phyloP scores from a whole-genome alignment of 2,113 vertebrate genomes.

The Galemys pyrenaicus region DNA sequence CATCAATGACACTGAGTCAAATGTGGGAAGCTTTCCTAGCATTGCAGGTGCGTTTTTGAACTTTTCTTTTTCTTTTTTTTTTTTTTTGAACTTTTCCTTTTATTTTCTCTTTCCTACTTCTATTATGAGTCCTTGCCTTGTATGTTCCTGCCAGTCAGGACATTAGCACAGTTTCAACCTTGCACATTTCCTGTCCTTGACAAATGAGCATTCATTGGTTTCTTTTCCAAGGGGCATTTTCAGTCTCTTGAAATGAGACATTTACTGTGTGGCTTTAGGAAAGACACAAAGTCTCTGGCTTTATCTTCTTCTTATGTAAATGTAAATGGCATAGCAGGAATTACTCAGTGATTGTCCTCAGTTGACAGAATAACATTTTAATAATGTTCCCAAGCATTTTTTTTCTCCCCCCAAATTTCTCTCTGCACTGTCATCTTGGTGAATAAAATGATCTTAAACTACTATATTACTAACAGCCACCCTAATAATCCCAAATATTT shows the following conservation, averaged over 20 bases:
- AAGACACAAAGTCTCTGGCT: slow-evolving; percentile 43
- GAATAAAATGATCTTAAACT: background rate
- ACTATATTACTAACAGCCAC: background rate
- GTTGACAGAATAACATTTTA: background rate
- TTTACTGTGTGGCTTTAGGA: background rate
- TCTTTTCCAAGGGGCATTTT: slow-evolving; percentile 32
- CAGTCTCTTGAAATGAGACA: slow-evolving; percentile 22
- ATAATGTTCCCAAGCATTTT: background rate
- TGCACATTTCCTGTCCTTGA: background rate
- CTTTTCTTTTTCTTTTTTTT: background rate
- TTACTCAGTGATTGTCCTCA: background rate
- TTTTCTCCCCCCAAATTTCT: slow-evolving; percentile 10
- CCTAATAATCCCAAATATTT: background rate
- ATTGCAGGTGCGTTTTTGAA: background rate
- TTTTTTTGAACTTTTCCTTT: background rate
- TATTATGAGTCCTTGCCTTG: background rate
- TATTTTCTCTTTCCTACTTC: background rate
- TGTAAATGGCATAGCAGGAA: background rate
- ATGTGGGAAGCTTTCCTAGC: background rate
- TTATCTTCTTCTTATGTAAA: background rate
- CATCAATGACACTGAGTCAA: background rate
- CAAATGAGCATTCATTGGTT: slow-evolving; percentile 24
- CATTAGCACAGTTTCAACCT: background rate
- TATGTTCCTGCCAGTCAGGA: background rate
- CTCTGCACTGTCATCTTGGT: background rate